Percentiles rank a stretch among this genome's conserved stretches.
Conservation (phyloP, 2,113 vertebrate species). For the Tapirus terrestris region DNA sequence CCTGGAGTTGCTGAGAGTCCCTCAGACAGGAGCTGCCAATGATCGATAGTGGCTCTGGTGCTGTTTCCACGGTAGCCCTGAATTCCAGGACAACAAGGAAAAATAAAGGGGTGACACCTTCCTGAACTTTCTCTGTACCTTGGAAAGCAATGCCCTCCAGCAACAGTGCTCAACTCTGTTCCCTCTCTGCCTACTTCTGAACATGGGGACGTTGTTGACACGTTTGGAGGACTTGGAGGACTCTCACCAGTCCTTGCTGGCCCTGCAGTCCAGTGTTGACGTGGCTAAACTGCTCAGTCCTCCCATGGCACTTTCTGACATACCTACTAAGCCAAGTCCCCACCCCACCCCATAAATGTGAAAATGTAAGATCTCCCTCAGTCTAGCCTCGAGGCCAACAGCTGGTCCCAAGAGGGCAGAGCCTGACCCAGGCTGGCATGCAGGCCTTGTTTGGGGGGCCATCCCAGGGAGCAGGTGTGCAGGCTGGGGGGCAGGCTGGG, state of each 20-base stretch:
- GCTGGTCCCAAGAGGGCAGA: not conserved
- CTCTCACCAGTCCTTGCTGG: not conserved
- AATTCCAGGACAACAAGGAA: not conserved
- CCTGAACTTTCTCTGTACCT: not conserved
- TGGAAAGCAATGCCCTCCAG: not conserved
- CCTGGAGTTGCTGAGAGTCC: not conserved
- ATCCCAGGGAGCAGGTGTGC: not conserved
- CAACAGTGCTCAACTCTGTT: not conserved
- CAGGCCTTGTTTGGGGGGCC: not conserved
- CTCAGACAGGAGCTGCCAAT: not conserved
- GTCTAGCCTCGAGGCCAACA: not conserved
- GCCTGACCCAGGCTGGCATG: not conserved
- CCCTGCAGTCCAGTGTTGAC: not conserved
- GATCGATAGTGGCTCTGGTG: not conserved
- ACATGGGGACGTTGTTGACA: not conserved
- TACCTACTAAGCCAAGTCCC: not conserved
- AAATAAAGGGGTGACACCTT: not conserved
- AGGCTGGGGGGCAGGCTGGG: not conserved
- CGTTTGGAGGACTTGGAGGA: not conserved
- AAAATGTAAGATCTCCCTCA: not conserved
- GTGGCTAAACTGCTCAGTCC: not conserved
- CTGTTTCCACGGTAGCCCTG: not conserved
- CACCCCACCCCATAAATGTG: rapidly evolving
- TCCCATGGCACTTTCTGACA: not conserved
- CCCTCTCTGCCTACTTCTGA: not conserved